A percentile compares a stretch with the other conserved stretches of the same genome.
Conservation (phyloP, 2,113 vertebrate genomes). For the Sigmodon hispidus region DNA sequence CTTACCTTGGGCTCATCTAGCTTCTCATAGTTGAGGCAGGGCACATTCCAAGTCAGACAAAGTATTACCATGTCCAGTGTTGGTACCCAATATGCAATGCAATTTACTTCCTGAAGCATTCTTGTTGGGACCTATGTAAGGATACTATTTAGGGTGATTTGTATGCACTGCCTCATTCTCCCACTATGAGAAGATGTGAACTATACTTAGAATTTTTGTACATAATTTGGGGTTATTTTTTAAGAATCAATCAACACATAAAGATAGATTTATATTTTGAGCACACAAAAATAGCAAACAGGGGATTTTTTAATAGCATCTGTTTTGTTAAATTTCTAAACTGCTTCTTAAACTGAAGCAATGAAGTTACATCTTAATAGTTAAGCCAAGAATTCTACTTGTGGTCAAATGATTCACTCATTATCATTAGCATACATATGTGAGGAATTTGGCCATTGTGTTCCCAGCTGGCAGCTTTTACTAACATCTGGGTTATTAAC, state of each 20-base stretch:
- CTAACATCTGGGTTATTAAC: conserved; percentile 88
- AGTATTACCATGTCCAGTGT: neutral
- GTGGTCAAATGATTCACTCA: conserved; percentile 84
- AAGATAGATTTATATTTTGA: conserved; percentile 54
- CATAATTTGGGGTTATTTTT: neutral
- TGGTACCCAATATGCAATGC: neutral
- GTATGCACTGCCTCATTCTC: neutral
- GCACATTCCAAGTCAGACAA: neutral
- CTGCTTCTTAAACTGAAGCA: conserved; percentile 61
- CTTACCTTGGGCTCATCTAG: neutral
- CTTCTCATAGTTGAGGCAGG: neutral
- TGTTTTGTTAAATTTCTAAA: conserved; percentile 61
- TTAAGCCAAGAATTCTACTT: conserved; percentile 77
- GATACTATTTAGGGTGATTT: neutral
- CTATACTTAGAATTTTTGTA: conserved; percentile 40
- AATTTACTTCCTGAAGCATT: neutral
- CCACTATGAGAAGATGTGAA: neutral
- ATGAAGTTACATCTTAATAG: conserved; percentile 74
- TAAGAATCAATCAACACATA: conserved; percentile 58
- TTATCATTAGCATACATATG: conserved; percentile 82
- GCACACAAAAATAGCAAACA: conserved; percentile 37
- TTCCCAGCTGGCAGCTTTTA: conserved; percentile 86
- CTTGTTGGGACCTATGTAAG: neutral
- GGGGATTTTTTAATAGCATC: conserved; percentile 43
- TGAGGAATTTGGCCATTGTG: conserved; percentile 84